Percentiles rank a stretch among this genome's conserved stretches.
These are phyloP conservation scores for Zaprionus nigranus DNA, from an alignment of 1,140 invertebrate species.

Conservation along the genomic window DNA sequence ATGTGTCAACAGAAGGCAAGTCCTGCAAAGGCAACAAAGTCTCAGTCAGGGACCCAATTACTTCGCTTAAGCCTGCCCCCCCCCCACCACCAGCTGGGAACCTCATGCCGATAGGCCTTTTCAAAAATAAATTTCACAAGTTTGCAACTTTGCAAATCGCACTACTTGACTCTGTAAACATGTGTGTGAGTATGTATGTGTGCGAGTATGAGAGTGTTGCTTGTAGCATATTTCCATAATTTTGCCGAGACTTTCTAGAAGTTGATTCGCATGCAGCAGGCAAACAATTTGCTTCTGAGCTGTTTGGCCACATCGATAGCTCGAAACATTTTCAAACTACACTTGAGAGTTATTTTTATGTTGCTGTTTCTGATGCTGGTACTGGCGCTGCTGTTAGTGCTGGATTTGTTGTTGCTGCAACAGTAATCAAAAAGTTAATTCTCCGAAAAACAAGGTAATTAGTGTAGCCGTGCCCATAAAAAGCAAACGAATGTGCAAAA, in stretches of 20 bases:
- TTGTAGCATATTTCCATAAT: slow-evolving; percentile 67
- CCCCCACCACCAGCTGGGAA: not conserved
- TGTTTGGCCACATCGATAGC: slow-evolving; percentile 46
- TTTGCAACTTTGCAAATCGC: slow-evolving; percentile 26
- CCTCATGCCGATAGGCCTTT: not conserved
- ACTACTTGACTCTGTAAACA: not conserved
- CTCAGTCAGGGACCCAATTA: slow-evolving; percentile 18
- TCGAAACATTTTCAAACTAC: slow-evolving; percentile 59
- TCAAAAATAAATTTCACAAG: slow-evolving; percentile 12
- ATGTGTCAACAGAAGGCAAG: slow-evolving; percentile 21
- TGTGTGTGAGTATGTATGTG: slow-evolving; percentile 16
- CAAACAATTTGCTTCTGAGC: slow-evolving; percentile 55
- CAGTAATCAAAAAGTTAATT: slow-evolving; percentile 82
- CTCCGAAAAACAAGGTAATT: slow-evolving; percentile 82
- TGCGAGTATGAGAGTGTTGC: not conserved
- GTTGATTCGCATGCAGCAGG: slow-evolving; percentile 42
- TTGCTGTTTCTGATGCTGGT: slow-evolving; percentile 12
- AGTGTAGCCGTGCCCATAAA: slow-evolving; percentile 79
- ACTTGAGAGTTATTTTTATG: slow-evolving; percentile 60
- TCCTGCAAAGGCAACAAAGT: not conserved
- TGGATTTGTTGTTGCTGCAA: slow-evolving; percentile 51
- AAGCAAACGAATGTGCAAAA: slow-evolving; percentile 81
- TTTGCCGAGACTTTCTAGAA: slow-evolving; percentile 45
- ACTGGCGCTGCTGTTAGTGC: slow-evolving; percentile 8
- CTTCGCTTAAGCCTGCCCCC: slow-evolving; percentile 15